A percentile compares a stretch with the other conserved stretches of the same genome.
These are phyloP conservation scores for Chelonus insularis DNA, from an alignment of 1,140 invertebrate genomes.

Conservation along the genomic window DNA sequence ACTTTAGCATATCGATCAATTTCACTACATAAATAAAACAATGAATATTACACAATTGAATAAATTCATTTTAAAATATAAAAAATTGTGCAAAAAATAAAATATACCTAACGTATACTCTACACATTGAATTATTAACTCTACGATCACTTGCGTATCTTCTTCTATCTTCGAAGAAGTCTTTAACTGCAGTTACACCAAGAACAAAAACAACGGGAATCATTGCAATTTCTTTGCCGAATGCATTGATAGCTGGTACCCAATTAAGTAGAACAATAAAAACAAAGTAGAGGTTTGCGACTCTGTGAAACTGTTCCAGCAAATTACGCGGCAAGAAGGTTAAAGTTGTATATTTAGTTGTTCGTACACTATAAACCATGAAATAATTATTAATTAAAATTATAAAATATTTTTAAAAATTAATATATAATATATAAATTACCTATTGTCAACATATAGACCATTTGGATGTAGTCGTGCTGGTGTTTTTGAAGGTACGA, in stretches of 20 bases:
- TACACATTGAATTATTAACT: constrained; percentile 90
- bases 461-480: constrained; percentile 83
- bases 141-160: constrained; percentile 87
- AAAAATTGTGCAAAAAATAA: constrained; percentile 14
- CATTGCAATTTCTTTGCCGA: constrained; percentile 96
- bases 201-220: constrained; percentile 93
- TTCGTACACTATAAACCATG: constrained; percentile 70
- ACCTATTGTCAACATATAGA: constrained; percentile 73
- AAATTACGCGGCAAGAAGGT: constrained; percentile 96
- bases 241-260: constrained; percentile 91
- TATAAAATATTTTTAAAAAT: no score
- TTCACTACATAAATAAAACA: constrained; percentile 66
- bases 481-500: constrained; percentile 75
- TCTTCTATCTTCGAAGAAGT: constrained; percentile 93
- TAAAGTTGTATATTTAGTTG: constrained; percentile 93
- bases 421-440: not conserved
- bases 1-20: constrained; percentile 81
- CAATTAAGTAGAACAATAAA: constrained; percentile 95
- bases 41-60: not conserved
- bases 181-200: constrained; percentile 94
- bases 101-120: constrained; percentile 86
- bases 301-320: constrained; percentile 96
- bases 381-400: constrained; percentile 9
- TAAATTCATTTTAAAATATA: not conserved
- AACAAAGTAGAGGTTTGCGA: constrained; percentile 98